Evolutionary conservation across 2,888 invertebrate genomes (phyloP).

Genomic region (Drosophila anomelani): DNA sequence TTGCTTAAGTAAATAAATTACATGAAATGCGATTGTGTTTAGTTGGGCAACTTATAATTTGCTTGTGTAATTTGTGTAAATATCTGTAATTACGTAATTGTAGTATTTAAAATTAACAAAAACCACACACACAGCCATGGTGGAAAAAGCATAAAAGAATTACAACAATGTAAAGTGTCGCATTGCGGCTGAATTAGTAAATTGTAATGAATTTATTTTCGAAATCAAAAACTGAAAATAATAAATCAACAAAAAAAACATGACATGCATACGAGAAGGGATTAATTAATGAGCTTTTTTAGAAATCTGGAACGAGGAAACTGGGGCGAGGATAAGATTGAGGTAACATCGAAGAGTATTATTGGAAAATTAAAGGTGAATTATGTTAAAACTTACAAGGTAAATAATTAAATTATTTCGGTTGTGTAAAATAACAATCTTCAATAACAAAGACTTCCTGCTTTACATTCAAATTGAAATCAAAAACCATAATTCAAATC

Average conservation of each 20-base stretch:
- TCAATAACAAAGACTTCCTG: too few species aligned
- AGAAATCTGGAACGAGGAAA: neutral
- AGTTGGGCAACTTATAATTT: slow-evolving; percentile 47
- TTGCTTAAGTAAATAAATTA: slow-evolving; percentile 43
- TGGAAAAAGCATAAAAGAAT: slow-evolving; percentile 14
- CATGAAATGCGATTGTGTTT: slow-evolving; percentile 47
- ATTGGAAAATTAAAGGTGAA: neutral
- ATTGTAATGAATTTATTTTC: slow-evolving; percentile 64
- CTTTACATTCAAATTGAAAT: neutral
- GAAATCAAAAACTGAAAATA: slow-evolving; percentile 54
- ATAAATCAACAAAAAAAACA: slow-evolving; percentile 41
- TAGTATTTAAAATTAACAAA: slow-evolving; percentile 61
- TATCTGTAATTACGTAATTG: slow-evolving; percentile 60
- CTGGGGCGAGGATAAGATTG: neutral
- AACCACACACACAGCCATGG: slow-evolving; percentile 17
- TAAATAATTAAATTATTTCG: neutral
- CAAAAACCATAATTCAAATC: neutral
- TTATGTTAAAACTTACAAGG: neutral
- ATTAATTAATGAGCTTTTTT: neutral
- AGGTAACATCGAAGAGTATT: neutral
- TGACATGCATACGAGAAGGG: neutral
- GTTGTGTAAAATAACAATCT: neutral
- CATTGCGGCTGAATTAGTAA: slow-evolving; percentile 55
- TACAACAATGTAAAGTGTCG: slow-evolving; percentile 25
- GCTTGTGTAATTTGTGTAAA: slow-evolving; percentile 64